Conservation (phyloP, 2,797 vertebrate genomes). For the Sparidentex hasta region DNA sequence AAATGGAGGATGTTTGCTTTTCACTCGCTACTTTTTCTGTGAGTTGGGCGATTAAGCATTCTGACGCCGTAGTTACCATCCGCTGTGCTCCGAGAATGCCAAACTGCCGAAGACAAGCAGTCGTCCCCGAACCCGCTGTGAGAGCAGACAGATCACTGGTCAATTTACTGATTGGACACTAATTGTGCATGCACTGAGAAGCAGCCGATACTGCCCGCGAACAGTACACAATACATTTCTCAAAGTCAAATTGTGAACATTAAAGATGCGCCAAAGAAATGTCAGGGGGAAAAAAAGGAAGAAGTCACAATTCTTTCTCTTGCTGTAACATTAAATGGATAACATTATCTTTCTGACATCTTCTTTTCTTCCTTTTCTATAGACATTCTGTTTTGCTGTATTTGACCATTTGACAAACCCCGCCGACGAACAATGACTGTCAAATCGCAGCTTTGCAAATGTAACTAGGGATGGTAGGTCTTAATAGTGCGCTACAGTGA, state of each 20-base stretch:
- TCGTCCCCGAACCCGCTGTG: slow-evolving; percentile 34
- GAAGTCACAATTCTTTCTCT: background rate
- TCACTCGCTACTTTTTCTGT: slow-evolving; percentile 8
- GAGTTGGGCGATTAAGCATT: slow-evolving; percentile 25
- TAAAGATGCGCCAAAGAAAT: background rate
- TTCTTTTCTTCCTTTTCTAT: background rate
- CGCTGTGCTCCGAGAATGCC: slow-evolving; percentile 25
- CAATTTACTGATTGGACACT: slow-evolving; percentile 51
- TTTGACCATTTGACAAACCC: background rate
- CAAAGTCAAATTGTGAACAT: slow-evolving; percentile 8
- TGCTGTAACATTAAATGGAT: background rate
- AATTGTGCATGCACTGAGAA: slow-evolving; percentile 22
- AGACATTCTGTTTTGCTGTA: background rate
- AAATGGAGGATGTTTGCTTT: slow-evolving; percentile 34
- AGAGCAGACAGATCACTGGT: slow-evolving; percentile 35
- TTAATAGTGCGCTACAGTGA: background rate
- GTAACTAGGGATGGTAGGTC: background rate
- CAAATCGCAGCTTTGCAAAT: background rate
- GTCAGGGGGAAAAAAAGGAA: background rate
- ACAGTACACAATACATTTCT: slow-evolving; percentile 15
- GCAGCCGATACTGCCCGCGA: slow-evolving; percentile 28
- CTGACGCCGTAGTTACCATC: slow-evolving; percentile 29
- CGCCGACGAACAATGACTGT: background rate
- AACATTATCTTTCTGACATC: background rate
- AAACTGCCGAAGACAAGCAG: slow-evolving; percentile 39